A percentile compares a stretch with the other conserved stretches of the same genome.
phyloP scores from a whole-genome alignment of 1,140 invertebrate genomes.

The Thereuonema tuberculata region DNA sequence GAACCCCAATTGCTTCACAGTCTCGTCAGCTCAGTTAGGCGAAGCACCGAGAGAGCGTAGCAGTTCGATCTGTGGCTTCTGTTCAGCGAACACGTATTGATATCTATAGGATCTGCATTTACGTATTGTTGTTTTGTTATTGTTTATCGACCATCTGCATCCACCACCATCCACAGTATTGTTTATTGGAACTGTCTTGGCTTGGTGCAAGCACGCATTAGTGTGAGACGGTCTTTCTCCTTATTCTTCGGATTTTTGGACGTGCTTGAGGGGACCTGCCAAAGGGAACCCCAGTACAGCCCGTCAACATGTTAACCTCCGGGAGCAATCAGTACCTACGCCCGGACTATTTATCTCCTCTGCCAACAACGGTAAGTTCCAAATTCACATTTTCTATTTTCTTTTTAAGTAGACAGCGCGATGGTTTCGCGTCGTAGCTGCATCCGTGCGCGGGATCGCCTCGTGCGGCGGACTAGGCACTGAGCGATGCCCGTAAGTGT shows the following conservation, averaged over 20 bases:
- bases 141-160: no score
- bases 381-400: not conserved
- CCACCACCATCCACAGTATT: no score
- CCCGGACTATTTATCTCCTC: constrained; percentile 79
- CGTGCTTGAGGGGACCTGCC: no score
- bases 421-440: not conserved
- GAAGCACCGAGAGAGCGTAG: not conserved
- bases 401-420: not conserved
- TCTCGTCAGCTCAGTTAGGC: no score
- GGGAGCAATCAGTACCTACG: constrained; percentile 83
- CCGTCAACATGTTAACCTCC: constrained; percentile 62
- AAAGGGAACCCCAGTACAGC: not conserved
- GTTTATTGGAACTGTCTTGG: no score
- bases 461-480: not conserved
- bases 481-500: no score
- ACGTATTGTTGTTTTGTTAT: no score
- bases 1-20: not conserved
- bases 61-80: not conserved
- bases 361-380: constrained; percentile 71
- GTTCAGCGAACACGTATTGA: not conserved
- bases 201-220: no score
- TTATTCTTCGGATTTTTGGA: no score
- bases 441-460: not conserved
- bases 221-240: no score
- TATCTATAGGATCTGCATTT: no score